Conservation (phyloP, 2,888 invertebrate species). For the Agrilus biguttatus region DNA sequence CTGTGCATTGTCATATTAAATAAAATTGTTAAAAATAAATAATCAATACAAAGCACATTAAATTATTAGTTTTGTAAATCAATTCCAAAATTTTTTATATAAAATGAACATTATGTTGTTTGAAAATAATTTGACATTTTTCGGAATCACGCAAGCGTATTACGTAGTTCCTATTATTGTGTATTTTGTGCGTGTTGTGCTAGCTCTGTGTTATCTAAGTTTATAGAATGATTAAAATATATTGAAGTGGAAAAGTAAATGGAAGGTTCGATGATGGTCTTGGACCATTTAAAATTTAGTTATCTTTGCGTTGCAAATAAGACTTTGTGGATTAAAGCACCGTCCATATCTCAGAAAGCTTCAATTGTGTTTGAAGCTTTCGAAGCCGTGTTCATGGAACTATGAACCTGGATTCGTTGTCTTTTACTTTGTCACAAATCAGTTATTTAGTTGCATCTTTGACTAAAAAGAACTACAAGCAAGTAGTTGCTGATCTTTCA, state of each 20-base stretch:
- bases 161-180: no score
- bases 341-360: constrained; percentile 75
- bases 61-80: no score
- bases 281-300: constrained; percentile 31
- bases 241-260: constrained; percentile 5
- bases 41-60: no score
- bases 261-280: constrained; percentile 34
- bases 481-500: constrained; percentile 75
- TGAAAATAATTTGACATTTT: no score
- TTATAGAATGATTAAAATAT: no score
- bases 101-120: no score
- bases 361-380: constrained; percentile 92
- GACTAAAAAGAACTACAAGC: constrained; percentile 90
- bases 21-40: no score
- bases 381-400: constrained; percentile 74
- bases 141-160: no score
- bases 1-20: no score
- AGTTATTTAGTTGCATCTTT: constrained; percentile 92
- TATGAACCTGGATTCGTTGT: constrained; percentile 98
- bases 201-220: no score
- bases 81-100: no score
- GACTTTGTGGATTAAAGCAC: constrained; percentile 40
- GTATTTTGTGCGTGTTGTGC: no score
- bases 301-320: constrained; percentile 29
- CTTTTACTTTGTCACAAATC: constrained; percentile 97